Base-by-base conservation (phyloP, 2,797 vertebrate species). In the Vespertilio murinus region DNA sequence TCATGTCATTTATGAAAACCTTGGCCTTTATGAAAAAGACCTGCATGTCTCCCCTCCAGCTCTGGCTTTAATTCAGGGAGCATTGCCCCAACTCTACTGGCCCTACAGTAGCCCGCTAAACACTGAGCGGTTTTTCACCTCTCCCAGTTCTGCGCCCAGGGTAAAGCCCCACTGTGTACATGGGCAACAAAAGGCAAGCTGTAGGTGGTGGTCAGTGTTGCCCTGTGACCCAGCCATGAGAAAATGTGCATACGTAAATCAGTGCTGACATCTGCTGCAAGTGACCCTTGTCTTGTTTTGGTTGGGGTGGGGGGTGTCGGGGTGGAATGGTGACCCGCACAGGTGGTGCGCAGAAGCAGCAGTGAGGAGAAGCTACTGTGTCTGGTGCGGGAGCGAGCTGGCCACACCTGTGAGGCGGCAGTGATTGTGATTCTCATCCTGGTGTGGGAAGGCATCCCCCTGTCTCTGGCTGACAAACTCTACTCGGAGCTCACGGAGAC, bases 351-450 rank as follows among this genome's bases (percentile, higher is more conserved):
- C 81, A 98, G 99, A 97, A 97, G 98, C 93, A 98, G 98, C 86
- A 92, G 78, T 25, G 99, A 99, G 69, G 99, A 99, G 98, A 99
- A 99, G 97, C 97, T 99, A 75, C 98, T 99, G 94, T 99, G 99
- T 93, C 92, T 99, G 97, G 99, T 99, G 94, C 98, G 99, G 2
- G 98, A 99, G 97, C 98, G 99, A 74, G 98, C 98, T 0, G 99
- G 99, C 69, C 99, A 99, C 96, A 98, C 97, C 1, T 99, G 99
- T 90, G 98, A 99, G 61, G 98, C 99, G 0, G 99, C 99, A 0
- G 99, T 99, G 96, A 99, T 99, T 6, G 98, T 99, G 69, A 99
- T 99, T 38, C 99, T 99, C 88, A 99, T 99, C 97, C 97, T 99
- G 94, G 98, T 99, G 77, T 99, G 99, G 99, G 99, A 99, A 95